phyloP scores from a whole-genome alignment of 2,113 vertebrate genomes.

The Sciurus niger region DNA sequence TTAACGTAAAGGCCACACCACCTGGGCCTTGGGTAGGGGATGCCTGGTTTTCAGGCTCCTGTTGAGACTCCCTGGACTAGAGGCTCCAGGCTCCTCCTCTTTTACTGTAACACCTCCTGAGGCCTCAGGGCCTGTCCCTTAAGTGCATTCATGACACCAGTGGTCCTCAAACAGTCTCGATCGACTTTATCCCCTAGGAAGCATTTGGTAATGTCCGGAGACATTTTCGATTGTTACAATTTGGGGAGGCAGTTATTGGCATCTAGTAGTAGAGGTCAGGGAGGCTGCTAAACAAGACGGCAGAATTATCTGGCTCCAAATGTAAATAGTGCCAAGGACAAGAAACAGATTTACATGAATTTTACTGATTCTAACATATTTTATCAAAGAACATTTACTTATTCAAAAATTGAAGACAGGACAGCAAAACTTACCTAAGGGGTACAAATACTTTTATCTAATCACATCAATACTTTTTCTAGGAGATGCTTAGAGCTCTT shows the following conservation, averaged over 20 bases:
- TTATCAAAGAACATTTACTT: not conserved
- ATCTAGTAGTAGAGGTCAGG: not conserved
- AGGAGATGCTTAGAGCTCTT: not conserved
- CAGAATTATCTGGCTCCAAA: not conserved
- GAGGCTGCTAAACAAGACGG: not conserved
- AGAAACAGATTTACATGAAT: not conserved
- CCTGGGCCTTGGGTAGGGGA: too few relatives aligned
- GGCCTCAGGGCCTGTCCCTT: not conserved
- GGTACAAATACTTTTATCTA: not conserved
- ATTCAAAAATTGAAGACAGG: conserved; percentile 11
- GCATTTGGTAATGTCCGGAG: not conserved
- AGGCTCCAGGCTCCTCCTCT: not conserved
- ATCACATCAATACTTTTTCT: not conserved
- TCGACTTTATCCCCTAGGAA: not conserved
- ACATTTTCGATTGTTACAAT: not conserved
- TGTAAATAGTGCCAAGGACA: not conserved
- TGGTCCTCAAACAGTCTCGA: not conserved
- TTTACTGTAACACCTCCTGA: not conserved
- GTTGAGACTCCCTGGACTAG: not conserved
- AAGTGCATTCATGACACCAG: not conserved
- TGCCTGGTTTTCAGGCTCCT: not conserved
- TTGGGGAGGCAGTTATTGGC: too few relatives aligned
- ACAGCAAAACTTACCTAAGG: not conserved
- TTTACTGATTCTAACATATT: not conserved
- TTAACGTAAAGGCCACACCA: not conserved